Evolutionary conservation across 1,140 invertebrate species (phyloP).

Genomic region (Helicoverpa armigera): DNA sequence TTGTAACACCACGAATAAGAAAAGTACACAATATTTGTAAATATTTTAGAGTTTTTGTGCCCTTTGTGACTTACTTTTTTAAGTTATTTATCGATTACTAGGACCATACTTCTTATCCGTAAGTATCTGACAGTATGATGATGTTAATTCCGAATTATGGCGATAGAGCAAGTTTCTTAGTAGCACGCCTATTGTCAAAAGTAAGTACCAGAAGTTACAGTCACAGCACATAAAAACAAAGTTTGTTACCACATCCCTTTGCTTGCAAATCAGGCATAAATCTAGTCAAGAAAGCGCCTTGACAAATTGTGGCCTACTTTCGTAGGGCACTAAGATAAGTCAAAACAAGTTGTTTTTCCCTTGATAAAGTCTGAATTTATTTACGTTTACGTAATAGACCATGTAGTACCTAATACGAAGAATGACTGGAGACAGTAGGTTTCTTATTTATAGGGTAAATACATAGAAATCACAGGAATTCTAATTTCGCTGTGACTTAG

Average conservation of each 20-base stretch:
- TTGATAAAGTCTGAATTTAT: slow-evolving; percentile 6
- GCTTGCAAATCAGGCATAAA: background rate
- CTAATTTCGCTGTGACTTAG: no score
- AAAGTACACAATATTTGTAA: no score
- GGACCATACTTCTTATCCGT: no score
- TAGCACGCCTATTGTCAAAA: no score
- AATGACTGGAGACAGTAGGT: slow-evolving; percentile 1
- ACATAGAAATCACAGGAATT: background rate
- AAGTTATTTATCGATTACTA: no score
- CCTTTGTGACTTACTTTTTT: no score
- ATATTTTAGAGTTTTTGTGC: no score
- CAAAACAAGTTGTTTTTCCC: slow-evolving; percentile 23
- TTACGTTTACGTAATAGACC: slow-evolving; percentile 3
- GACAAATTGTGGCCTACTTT: slow-evolving; percentile 1
- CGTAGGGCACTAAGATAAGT: background rate
- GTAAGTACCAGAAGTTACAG: no score
- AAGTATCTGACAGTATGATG: no score
- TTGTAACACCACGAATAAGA: background rate
- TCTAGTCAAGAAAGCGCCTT: slow-evolving; percentile 15
- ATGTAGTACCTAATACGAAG: background rate
- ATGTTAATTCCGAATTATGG: no score
- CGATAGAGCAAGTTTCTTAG: no score
- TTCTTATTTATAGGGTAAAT: background rate
- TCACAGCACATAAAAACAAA: no score
- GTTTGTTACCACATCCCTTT: background rate